Conservation (phyloP, 2,113 vertebrate species). For the Hiodon alosoides region DNA sequence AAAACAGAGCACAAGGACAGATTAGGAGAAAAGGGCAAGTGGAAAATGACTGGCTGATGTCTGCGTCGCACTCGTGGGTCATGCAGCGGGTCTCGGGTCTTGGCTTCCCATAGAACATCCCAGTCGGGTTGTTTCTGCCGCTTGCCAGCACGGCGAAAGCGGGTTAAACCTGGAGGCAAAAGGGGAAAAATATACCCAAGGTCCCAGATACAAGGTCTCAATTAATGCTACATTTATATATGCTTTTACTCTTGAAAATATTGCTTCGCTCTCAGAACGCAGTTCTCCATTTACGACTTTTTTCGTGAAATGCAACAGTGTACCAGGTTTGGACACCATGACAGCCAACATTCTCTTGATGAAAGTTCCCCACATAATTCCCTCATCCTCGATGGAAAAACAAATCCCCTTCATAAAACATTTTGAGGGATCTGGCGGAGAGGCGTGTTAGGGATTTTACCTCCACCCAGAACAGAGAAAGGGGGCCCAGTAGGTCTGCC, state of each 20-base stretch:
- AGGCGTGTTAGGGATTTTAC: not conserved
- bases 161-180: not conserved
- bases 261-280: not conserved
- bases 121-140: not conserved
- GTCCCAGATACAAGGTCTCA: not conserved
- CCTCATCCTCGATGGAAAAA: not conserved
- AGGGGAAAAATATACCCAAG: not conserved
- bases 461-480: not conserved
- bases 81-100: not conserved
- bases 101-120: not conserved
- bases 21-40: conserved; percentile 49
- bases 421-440: too few relatives aligned
- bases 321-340: not conserved
- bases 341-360: conserved; percentile 1
- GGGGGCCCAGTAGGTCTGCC: not conserved
- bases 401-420: too few relatives aligned
- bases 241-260: not conserved
- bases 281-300: too few relatives aligned
- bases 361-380: not conserved
- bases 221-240: not conserved
- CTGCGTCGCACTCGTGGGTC: not conserved
- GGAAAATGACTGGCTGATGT: conserved; percentile 26
- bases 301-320: not conserved
- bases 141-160: not conserved
- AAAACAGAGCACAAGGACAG: conserved; percentile 38